Conservation (phyloP, 2,797 vertebrate species). For the Sandelia bainsii region DNA sequence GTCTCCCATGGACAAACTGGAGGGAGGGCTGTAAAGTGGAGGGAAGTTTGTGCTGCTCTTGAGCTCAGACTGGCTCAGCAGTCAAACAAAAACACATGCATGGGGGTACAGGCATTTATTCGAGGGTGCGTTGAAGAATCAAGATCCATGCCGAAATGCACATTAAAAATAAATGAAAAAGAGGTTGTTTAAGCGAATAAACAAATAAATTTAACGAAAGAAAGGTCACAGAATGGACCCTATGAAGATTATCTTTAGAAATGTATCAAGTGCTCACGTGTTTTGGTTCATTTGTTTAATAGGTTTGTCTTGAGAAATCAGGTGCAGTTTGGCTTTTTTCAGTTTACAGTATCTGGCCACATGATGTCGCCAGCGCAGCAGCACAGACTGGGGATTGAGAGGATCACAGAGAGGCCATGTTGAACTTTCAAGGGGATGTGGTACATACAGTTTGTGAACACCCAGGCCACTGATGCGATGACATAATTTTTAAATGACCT, state of each 20-base stretch:
- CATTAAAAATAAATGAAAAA: background rate
- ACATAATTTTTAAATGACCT: slow-evolving; percentile 73
- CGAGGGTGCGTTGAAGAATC: background rate
- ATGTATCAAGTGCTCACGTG: background rate
- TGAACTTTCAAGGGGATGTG: slow-evolving; percentile 72
- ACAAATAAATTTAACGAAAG: background rate
- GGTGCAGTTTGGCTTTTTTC: background rate
- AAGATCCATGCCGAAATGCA: background rate
- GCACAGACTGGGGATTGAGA: slow-evolving; percentile 37
- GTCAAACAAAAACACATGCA: slow-evolving; percentile 5
- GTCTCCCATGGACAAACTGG: slow-evolving; percentile 72
- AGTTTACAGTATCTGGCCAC: slow-evolving; percentile 47
- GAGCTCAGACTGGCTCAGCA: slow-evolving; percentile 33
- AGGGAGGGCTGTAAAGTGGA: slow-evolving; percentile 82
- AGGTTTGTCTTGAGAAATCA: background rate
- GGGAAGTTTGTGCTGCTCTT: slow-evolving; percentile 78
- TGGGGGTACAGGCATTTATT: background rate
- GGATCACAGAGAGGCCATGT: slow-evolving; percentile 82
- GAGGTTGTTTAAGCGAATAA: background rate
- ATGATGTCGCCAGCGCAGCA: slow-evolving; percentile 64
- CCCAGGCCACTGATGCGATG: slow-evolving; percentile 65
- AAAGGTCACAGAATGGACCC: background rate
- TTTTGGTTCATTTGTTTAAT: background rate
- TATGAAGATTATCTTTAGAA: background rate
- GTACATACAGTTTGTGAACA: slow-evolving; percentile 57